These are phyloP conservation scores for Cebidichthys violaceus DNA, from an alignment of 2,113 vertebrate genomes.

Conservation along the genomic window DNA sequence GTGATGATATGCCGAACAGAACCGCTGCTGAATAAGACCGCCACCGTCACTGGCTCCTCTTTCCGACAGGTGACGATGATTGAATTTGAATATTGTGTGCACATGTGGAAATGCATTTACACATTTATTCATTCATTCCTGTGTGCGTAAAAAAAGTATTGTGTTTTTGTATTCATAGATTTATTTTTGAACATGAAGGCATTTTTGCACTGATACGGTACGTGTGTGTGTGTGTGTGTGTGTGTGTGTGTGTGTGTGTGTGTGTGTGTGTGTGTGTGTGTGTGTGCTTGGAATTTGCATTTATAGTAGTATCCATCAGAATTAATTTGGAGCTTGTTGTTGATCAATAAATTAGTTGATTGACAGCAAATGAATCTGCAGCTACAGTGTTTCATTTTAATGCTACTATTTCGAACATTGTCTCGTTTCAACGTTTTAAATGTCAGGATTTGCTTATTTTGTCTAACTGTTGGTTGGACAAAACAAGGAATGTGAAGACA, in stretches of 20 bases:
- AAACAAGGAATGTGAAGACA: background rate
- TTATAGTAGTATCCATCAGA: background rate
- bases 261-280: background rate
- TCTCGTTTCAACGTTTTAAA: background rate
- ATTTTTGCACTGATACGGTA: background rate
- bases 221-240: too few species aligned
- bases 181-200: background rate
- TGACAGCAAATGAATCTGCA: background rate
- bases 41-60: slow-evolving; percentile 1
- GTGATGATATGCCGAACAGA: slow-evolving; percentile 46
- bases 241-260: too few species aligned
- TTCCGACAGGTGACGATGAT: slow-evolving; percentile 27
- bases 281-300: slow-evolving; percentile 7
- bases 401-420: background rate
- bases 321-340: background rate
- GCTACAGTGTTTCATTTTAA: background rate
- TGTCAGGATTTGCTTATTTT: background rate
- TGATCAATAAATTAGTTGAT: background rate
- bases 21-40: slow-evolving; percentile 29
- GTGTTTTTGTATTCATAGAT: slow-evolving; percentile 15
- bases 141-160: background rate
- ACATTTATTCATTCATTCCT: slow-evolving; percentile 30
- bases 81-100: slow-evolving; percentile 31
- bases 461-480: background rate
- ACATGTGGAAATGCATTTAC: slow-evolving; percentile 38